Percentiles rank a stretch among this genome's conserved stretches.
These are phyloP conservation scores for Zaprionus tsacasi DNA, from an alignment of 1,140 invertebrate genomes.

Conservation along the genomic window DNA sequence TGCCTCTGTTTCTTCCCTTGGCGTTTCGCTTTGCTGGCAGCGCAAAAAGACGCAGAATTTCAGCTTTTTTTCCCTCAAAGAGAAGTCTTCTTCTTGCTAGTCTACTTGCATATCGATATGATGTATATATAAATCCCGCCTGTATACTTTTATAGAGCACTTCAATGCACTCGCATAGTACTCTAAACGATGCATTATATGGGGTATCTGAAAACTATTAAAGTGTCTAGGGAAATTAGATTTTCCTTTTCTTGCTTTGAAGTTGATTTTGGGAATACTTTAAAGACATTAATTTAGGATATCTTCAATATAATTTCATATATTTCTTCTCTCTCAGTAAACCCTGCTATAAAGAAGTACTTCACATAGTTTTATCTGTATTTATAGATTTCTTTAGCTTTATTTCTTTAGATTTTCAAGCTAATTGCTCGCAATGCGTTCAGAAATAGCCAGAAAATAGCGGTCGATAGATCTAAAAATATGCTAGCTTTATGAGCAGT, in stretches of 20 bases:
- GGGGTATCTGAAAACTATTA: neutral
- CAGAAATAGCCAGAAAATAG: conserved; percentile 1
- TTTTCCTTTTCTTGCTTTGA: neutral
- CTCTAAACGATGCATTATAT: neutral
- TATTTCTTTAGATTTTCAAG: neutral
- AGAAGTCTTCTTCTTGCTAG: neutral
- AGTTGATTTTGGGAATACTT: neutral
- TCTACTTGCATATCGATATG: conserved; percentile 5
- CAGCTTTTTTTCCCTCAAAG: conserved; percentile 25
- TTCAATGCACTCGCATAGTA: conserved; percentile 1
- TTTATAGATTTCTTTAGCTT: too few relatives aligned
- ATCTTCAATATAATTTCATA: too few relatives aligned
- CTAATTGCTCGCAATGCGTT: neutral
- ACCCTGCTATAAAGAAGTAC: too few relatives aligned
- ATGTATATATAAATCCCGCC: neutral
- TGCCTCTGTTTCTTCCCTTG: conserved; percentile 35
- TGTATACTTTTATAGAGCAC: neutral
- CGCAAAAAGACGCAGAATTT: conserved; percentile 48
- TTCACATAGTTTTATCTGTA: too few relatives aligned
- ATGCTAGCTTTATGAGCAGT: conserved; percentile 4
- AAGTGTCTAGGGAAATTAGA: neutral
- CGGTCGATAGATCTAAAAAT: neutral
- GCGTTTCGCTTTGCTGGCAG: conserved; percentile 73
- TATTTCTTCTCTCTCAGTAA: too few relatives aligned
- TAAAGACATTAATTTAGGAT: neutral